phyloP scores from a whole-genome alignment of 2,888 invertebrate genomes.

The Cephus nigrinus region DNA sequence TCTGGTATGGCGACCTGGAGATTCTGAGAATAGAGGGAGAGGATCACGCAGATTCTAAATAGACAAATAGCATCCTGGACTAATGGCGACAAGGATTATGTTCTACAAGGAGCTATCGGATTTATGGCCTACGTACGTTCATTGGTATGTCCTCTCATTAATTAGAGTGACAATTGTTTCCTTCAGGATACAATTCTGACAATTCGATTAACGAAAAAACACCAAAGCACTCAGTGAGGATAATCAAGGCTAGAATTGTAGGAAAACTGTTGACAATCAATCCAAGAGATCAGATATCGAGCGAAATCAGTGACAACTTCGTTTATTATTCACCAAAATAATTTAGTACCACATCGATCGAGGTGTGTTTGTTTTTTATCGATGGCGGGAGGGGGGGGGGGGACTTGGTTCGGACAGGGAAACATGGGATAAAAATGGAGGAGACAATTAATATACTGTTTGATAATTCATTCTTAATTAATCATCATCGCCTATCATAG shows the following conservation, averaged over 20 bases:
- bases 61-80: neutral
- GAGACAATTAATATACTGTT: conserved; percentile 28
- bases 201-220: neutral
- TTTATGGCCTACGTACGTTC: neutral
- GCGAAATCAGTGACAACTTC: conserved; percentile 47
- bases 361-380: conserved; percentile 19
- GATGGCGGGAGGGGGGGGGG: neutral
- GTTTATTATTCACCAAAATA: conserved; percentile 56
- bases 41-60: neutral
- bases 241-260: neutral
- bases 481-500: conserved; percentile 29
- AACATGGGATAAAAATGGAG: conserved; percentile 27
- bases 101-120: neutral
- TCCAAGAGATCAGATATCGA: neutral
- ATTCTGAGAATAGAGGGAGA: neutral
- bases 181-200: no score
- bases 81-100: neutral
- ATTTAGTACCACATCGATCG: conserved; percentile 53
- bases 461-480: conserved; percentile 42
- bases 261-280: neutral
- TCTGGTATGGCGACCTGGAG: neutral
- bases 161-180: neutral
- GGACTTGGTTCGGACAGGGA: conserved; percentile 3
- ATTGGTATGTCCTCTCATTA: neutral
- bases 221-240: neutral